Evolutionary conservation across 2,113 vertebrate species (phyloP).

Genomic region (Prunella fulvescens): DNA sequence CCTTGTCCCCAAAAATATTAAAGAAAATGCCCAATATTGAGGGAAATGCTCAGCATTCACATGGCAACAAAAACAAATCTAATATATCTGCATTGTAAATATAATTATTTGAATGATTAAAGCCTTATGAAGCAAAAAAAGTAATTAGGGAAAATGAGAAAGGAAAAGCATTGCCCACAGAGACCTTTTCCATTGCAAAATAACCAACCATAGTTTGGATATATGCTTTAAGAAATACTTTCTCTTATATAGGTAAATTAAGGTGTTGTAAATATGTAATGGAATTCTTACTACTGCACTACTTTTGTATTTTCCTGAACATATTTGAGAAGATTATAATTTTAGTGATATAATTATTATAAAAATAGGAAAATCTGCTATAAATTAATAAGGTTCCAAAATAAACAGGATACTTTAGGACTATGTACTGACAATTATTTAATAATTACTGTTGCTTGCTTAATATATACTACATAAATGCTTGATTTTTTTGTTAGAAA

Average conservation of each 20-base stretch:
- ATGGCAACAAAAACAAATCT: neutral
- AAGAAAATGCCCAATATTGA: neutral
- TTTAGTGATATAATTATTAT: neutral
- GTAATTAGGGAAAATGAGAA: neutral
- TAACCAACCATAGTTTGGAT: neutral
- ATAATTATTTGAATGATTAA: neutral
- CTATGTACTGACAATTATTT: neutral
- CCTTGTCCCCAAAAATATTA: neutral
- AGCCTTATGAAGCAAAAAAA: neutral
- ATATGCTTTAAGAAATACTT: neutral
- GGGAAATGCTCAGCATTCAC: neutral
- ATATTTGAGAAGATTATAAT: neutral
- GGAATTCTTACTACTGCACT: neutral
- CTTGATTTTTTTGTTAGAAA: neutral
- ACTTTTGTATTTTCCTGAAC: neutral
- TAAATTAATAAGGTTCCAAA: neutral
- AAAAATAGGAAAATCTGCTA: neutral
- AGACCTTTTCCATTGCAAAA: neutral
- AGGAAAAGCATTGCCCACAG: neutral
- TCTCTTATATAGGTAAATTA: neutral
- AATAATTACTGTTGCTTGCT: neutral
- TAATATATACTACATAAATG: neutral
- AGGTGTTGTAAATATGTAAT: neutral
- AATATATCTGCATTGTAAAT: neutral
- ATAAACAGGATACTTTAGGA: neutral